Evolutionary conservation across 2,113 vertebrate species (phyloP), one percentile per base, ranked within the genome.

Genomic region (Strix uralensis): DNA sequence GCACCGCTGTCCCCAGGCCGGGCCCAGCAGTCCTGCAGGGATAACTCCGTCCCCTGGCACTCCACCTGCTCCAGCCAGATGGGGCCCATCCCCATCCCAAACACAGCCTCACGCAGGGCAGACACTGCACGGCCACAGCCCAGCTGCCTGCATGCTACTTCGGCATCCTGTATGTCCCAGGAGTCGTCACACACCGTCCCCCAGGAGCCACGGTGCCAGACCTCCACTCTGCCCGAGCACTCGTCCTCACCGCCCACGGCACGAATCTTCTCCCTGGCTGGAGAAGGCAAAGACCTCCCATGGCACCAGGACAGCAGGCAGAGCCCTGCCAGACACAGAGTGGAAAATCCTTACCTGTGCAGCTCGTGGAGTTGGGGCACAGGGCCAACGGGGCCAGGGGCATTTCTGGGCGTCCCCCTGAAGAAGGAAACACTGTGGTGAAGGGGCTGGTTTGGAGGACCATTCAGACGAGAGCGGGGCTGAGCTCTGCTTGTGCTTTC

Each of bases 11-110:
- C 49, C 59, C 61, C 49, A 9, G 30, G 36, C 47, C 3, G 17
- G 23, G 61, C 78, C 38, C 77, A 80, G 49, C 96, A 97, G 44
- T 51, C 90, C 92, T 94, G 93, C 46, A 97, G 88, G 12, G 90
- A 84, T 3, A 27, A 55, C 75, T 97, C 96, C 22, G 27, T 52
- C 11, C 97, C 95, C 20, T 14, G 55, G 81, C 97, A 97, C 16
- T 72, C 66, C 47, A 94, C 90, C 13, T 91, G 67, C 16, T 97
- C 97, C 92, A 97, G 80, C 92, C 97, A 97, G 72, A 96, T 86
- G 73, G 34, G 69, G 15, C 94, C 90, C 2, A 7, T 70, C 23
- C 94, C 96, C 7, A 15, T 22, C 16, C 92, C 96, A 62, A 72
- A 84, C 0, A 27, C 65, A 44, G 74, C 74, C 38, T 62, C 22